phyloP scores from a whole-genome alignment of 1,140 invertebrate species.

The Pseudomyrmex flavicornis region DNA sequence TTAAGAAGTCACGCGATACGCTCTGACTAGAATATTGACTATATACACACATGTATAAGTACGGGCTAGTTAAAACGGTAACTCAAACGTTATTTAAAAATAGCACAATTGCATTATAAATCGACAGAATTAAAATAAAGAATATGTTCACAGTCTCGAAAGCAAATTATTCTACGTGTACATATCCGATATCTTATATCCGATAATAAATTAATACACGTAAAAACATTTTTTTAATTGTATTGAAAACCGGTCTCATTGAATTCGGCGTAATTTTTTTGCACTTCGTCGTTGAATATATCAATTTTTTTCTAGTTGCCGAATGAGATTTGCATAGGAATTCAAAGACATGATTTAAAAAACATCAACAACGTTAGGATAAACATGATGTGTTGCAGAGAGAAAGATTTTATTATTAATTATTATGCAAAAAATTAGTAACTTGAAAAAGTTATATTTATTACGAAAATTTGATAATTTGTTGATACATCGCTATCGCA shows the following conservation, averaged over 20 bases:
- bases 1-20: too few relatives aligned
- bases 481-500: too few relatives aligned
- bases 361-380: conserved; percentile 46
- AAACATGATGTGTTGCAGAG: conserved; percentile 18
- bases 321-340: conserved; percentile 17
- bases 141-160: background rate
- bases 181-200: background rate
- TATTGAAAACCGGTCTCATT: conserved; percentile 39
- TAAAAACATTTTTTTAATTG: conserved; percentile 23
- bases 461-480: conserved; percentile 23
- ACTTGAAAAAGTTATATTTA: conserved; percentile 49
- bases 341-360: conserved; percentile 39
- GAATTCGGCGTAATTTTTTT: conserved; percentile 17
- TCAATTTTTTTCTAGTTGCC: conserved; percentile 26
- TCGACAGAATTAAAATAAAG: conserved; percentile 20
- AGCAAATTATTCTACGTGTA: conserved; percentile 12
- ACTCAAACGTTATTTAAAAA: background rate
- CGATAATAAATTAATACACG: background rate
- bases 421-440: conserved; percentile 22
- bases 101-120: conserved; percentile 4
- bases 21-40: too few relatives aligned
- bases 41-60: conserved; percentile 36
- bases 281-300: conserved; percentile 37
- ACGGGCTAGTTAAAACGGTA: background rate
- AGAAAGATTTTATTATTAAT: conserved; percentile 27